Evolutionary conservation across 1,140 invertebrate genomes (phyloP), one percentile per base, ranked within the genome.

Genomic region (Eufriesea mexicana): DNA sequence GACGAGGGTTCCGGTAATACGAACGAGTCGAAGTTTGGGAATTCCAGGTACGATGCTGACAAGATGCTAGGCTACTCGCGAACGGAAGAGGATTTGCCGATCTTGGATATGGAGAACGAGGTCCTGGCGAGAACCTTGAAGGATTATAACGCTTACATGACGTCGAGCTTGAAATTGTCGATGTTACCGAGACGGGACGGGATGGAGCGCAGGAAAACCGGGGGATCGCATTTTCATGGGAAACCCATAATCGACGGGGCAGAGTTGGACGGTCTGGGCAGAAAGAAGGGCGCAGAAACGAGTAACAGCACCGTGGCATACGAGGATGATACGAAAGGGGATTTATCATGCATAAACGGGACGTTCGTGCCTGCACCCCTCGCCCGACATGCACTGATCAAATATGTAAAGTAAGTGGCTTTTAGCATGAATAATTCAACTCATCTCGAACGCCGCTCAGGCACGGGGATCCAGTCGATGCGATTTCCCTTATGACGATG

Each of bases 351-450:
- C 86, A 93, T 94, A 88, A 92, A 92, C 83, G 94, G 94, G n/a
- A 93, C 92, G 49, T 94, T 94, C 84, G 77, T 93, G 55, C 94
- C 94, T 9, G 94, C 94, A 1, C 94, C 94, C 73, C 84, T 91
- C 57, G 86, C 91, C 49, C 89, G 87, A 23, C 91, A 94, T 82
- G 92, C 93, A n/a, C 84, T 94, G 86, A 94, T 94, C 89, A 94
- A 94, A 94, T 94, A 94, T 91, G 91, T 94, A 85, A 93, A 94
- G 94, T 94, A 90, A 93, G 93, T 91, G 86, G 64, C 62, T 82
- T 86, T 71, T 66, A 10, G 6, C 68, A 90, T 91, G 85, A 90
- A 86, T 90, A 66, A 90, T 90, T 86, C 85, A 86, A 82, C 85
- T 84, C 77, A 66, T 78, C 61, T 25, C 16, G n/a, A 77, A 71